Evolutionary conservation across 2,797 vertebrate species (phyloP).

Genomic region (Bradypodion pumilum): DNA sequence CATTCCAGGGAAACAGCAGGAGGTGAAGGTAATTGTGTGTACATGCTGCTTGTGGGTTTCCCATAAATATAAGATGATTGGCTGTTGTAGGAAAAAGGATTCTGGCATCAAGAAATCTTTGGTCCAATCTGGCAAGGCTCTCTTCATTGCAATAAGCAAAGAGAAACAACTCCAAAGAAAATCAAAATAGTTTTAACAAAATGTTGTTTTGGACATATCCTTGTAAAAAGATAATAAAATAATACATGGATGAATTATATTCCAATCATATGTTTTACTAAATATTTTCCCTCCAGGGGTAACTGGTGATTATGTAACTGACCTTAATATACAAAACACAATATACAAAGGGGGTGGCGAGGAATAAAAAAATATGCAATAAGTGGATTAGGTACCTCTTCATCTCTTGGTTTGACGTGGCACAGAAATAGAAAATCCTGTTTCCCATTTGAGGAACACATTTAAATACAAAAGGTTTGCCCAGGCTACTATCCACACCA

Average conservation of each 20-base stretch:
- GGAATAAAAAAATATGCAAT: not conserved
- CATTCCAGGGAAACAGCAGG: not conserved
- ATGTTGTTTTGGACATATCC: not conserved
- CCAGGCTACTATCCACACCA: conserved; percentile 80
- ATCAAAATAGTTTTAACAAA: not conserved
- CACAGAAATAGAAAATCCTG: conserved; percentile 85
- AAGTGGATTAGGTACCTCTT: conserved; percentile 79
- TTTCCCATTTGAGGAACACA: conserved; percentile 80
- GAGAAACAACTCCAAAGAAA: not conserved
- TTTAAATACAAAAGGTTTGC: conserved; percentile 91
- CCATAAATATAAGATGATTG: not conserved
- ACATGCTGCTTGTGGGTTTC: not conserved
- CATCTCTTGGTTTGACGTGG: conserved; percentile 91
- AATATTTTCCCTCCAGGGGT: not conserved
- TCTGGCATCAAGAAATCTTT: not conserved
- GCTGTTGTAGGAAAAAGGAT: not conserved
- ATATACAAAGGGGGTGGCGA: not conserved
- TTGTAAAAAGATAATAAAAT: not conserved
- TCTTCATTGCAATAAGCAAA: not conserved
- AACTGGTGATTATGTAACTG: not conserved
- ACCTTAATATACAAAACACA: conserved; percentile 13
- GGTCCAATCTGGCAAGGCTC: not conserved
- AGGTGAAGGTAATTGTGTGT: not conserved
- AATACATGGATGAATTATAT: not conserved
- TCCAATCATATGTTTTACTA: not conserved